Conservation (phyloP, 1,140 invertebrate species). For the Bombus soroeensis region DNA sequence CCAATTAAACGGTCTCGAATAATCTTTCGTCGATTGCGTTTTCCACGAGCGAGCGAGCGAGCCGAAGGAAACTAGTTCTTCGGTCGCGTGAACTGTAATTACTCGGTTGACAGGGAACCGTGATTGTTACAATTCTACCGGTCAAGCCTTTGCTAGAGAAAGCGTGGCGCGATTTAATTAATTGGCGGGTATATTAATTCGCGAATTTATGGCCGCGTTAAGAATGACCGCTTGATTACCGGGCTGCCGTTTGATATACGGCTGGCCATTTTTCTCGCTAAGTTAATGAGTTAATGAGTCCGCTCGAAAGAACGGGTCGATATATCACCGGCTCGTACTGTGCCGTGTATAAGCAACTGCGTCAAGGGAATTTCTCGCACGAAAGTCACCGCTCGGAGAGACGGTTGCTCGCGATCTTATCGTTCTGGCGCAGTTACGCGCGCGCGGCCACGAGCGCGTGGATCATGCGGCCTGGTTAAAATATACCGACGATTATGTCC, state of each 20-base stretch:
- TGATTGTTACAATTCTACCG: slow-evolving; percentile 59
- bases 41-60: slow-evolving; percentile 25
- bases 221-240: slow-evolving; percentile 70
- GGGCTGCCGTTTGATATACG: slow-evolving; percentile 59
- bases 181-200: slow-evolving; percentile 68
- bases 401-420: slow-evolving; percentile 41
- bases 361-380: slow-evolving; percentile 50
- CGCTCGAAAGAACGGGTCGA: slow-evolving; percentile 62
- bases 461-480: slow-evolving; percentile 21
- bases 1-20: slow-evolving; percentile 51
- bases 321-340: slow-evolving; percentile 59
- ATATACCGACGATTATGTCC: slow-evolving; percentile 48
- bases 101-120: slow-evolving; percentile 36
- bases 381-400: slow-evolving; percentile 32
- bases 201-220: slow-evolving; percentile 66
- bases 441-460: slow-evolving; percentile 12
- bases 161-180: slow-evolving; percentile 63
- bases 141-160: slow-evolving; percentile 27
- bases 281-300: slow-evolving; percentile 71
- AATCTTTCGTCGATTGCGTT: slow-evolving; percentile 39
- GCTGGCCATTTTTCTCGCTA: slow-evolving; percentile 63
- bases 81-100: slow-evolving; percentile 45
- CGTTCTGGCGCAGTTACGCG: slow-evolving; percentile 22
- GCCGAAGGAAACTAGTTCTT: neutral
- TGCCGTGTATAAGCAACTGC: neutral